Percentiles rank a stretch among this genome's conserved stretches.
phyloP scores from a whole-genome alignment of 2,797 vertebrate genomes.

The Mormyrus hasselquistii region DNA sequence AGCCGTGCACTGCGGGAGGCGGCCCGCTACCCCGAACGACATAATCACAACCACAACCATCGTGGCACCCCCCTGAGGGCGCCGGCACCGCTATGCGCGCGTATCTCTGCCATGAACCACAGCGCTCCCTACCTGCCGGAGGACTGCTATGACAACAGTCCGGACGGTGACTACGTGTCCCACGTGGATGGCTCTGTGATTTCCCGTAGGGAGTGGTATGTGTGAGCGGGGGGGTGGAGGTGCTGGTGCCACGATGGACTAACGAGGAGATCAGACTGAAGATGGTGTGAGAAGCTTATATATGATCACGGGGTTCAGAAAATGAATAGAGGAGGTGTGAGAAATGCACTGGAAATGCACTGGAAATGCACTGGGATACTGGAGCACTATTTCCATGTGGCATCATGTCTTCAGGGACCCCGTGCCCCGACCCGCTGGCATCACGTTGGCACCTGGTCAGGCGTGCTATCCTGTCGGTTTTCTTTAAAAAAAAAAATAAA shows the following conservation, averaged over 20 bases:
- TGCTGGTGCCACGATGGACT: not conserved
- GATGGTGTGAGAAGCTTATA: not conserved
- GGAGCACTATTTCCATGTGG: not conserved
- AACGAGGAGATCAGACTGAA: not conserved
- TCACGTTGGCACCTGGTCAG: not conserved
- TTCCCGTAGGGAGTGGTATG: constrained; percentile 97
- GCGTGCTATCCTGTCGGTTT: not conserved
- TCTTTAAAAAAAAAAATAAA: not conserved
- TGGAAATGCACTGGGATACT: not conserved
- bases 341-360: too few relatives aligned
- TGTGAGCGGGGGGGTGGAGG: constrained; percentile 45
- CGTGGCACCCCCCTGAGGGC: constrained; percentile 51
- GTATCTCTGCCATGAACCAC: constrained; percentile 47
- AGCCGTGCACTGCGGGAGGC: constrained; percentile 70
- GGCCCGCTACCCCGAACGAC: constrained; percentile 40
- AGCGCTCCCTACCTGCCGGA: constrained; percentile 79
- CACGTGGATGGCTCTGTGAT: constrained; percentile 96
- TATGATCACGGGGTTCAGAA: not conserved
- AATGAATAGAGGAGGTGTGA: not conserved
- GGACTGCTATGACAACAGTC: constrained; percentile 78
- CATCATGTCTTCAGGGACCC: not conserved
- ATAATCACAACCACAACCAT: constrained; percentile 48
- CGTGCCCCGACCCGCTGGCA: not conserved
- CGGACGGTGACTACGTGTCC: constrained; percentile 88
- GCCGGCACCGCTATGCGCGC: constrained; percentile 36